A percentile compares a stretch with the other conserved stretches of the same genome.
Evolutionary conservation across 2,113 vertebrate genomes (phyloP).

Genomic region (Esox niger): DNA sequence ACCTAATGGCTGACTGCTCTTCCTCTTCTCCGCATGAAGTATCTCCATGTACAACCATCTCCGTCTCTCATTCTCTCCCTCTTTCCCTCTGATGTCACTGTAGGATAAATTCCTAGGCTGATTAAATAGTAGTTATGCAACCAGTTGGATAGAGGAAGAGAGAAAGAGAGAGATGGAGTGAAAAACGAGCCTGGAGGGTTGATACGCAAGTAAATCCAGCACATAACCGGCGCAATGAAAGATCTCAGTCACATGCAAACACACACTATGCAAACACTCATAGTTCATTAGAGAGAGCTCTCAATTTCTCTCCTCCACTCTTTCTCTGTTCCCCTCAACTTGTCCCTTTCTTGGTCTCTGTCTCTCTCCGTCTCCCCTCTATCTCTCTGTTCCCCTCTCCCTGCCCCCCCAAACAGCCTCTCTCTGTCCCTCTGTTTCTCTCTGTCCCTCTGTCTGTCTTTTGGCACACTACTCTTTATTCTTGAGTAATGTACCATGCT

Average conservation of each 20-base stretch:
- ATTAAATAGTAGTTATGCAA: constrained; percentile 64
- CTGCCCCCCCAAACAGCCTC: neutral
- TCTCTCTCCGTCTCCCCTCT: neutral
- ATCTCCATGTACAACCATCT: neutral
- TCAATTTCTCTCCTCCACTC: neutral
- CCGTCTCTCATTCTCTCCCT: neutral
- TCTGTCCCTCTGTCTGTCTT: constrained; percentile 23
- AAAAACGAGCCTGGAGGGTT: constrained; percentile 4
- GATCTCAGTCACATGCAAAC: neutral
- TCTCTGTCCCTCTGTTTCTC: constrained; percentile 8
- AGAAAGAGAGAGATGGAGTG: neutral
- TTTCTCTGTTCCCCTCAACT: neutral
- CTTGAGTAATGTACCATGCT: constrained; percentile 52
- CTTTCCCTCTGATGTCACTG: constrained; percentile 33
- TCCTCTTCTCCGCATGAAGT: neutral
- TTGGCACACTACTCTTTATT: constrained; percentile 42
- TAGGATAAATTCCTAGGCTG: constrained; percentile 48
- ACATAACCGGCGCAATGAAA: constrained; percentile 1
- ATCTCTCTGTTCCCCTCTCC: neutral
- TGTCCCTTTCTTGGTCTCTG: no score
- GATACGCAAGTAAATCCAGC: constrained; percentile 12
- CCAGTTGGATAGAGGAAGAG: constrained; percentile 24
- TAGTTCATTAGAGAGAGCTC: neutral
- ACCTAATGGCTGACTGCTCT: no score
- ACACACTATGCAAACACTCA: neutral